Evolutionary conservation across 2,888 invertebrate genomes (phyloP).

Genomic region (Philereme transversata): DNA sequence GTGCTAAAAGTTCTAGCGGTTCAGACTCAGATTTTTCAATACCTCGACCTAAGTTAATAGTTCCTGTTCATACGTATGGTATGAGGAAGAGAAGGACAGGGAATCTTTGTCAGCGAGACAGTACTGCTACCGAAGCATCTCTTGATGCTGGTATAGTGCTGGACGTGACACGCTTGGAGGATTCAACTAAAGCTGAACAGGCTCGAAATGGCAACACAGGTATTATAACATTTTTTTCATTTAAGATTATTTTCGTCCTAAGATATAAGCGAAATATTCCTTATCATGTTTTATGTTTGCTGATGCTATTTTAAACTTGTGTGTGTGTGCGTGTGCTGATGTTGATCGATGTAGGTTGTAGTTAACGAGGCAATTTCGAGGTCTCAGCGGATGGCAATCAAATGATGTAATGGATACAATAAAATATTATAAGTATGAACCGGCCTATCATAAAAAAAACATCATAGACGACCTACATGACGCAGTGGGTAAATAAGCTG

Average conservation of each 20-base stretch:
- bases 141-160: conserved; percentile 73
- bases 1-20: conserved; percentile 81
- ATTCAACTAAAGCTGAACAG: conserved; percentile 54
- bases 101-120: conserved; percentile 84
- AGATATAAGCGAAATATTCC: background rate
- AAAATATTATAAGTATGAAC: conserved; percentile 40
- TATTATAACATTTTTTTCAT: conserved; percentile 41
- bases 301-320: conserved; percentile 50
- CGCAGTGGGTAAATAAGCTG: too few relatives aligned
- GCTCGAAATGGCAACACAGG: conserved; percentile 65
- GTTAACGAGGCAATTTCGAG: conserved; percentile 45
- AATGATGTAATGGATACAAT: conserved; percentile 46
- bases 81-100: conserved; percentile 91
- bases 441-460: conserved; percentile 11
- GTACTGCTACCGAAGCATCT: conserved; percentile 73
- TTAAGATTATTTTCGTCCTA: background rate
- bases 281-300: conserved; percentile 41
- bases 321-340: conserved; percentile 45
- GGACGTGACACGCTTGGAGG: conserved; percentile 71
- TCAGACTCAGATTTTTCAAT: conserved; percentile 90
- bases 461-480: too few relatives aligned
- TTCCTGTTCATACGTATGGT: conserved; percentile 94
- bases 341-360: conserved; percentile 58
- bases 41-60: conserved; percentile 93
- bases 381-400: conserved; percentile 44